Evolutionary conservation across 2,113 vertebrate species (phyloP).

Genomic region (Rhizomys pruinosus): DNA sequence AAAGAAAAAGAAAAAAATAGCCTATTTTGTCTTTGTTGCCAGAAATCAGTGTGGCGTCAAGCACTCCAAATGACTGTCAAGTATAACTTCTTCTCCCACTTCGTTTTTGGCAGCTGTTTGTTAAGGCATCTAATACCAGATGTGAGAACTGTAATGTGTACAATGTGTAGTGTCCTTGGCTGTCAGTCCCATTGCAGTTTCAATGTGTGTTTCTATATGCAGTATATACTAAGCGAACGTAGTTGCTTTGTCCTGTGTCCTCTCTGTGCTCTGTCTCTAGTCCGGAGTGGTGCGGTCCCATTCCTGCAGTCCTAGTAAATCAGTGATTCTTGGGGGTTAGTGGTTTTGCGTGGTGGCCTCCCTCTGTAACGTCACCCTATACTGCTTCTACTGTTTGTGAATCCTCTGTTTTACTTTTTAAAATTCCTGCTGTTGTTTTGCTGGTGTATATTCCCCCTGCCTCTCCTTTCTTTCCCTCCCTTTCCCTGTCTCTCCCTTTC

Average conservation of each 20-base stretch:
- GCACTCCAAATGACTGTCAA: constrained; percentile 94
- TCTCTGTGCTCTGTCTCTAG: constrained; percentile 99
- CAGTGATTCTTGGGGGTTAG: constrained; percentile 98
- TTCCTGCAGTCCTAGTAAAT: constrained; percentile 99
- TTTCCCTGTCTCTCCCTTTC: not conserved
- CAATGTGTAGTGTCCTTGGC: constrained; percentile 99
- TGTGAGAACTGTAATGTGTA: constrained; percentile 97
- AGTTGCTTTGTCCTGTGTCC: constrained; percentile 99
- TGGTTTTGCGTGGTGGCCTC: constrained; percentile 99
- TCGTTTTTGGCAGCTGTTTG: constrained; percentile 95
- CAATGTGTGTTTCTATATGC: constrained; percentile 99
- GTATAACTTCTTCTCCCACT: constrained; percentile 92
- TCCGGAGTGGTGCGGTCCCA: constrained; percentile 91
- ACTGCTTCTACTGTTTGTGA: constrained; percentile 98
- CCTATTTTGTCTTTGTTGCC: constrained; percentile 94
- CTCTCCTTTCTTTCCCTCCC: constrained; percentile 82
- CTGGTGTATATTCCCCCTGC: constrained; percentile 96
- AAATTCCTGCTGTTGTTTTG: constrained; percentile 96
- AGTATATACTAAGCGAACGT: constrained; percentile 99
- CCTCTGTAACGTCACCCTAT: constrained; percentile 95
- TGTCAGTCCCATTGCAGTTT: constrained; percentile 98
- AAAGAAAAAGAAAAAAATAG: constrained; percentile 81
- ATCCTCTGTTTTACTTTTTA: constrained; percentile 84
- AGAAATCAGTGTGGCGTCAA: constrained; percentile 97
- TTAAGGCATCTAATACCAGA: constrained; percentile 96